phyloP scores from a whole-genome alignment of 2,797 vertebrate species.

The Danio tinwini region DNA sequence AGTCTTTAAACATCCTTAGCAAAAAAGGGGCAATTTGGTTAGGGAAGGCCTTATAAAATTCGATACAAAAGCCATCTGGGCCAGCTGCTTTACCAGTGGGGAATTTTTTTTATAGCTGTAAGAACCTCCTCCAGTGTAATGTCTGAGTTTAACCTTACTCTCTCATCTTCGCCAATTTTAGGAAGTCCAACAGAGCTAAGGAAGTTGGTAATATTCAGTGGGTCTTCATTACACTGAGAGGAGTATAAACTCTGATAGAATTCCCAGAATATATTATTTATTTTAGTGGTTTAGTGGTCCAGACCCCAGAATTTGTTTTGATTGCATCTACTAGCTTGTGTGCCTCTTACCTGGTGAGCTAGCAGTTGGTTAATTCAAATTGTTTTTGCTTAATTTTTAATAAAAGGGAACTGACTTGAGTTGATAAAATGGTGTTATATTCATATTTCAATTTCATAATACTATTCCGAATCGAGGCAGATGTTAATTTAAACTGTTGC shows the following conservation, averaged over 20 bases:
- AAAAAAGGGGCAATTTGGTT: not conserved
- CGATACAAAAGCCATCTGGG: not conserved
- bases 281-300: conserved; percentile 16
- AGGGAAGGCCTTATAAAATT: conserved; percentile 4
- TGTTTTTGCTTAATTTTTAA: conserved; percentile 27
- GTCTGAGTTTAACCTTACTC: not conserved
- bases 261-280: conserved; percentile 38
- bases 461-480: not conserved
- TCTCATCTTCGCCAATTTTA: not conserved
- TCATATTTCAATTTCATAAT: conserved; percentile 13
- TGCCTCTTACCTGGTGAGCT: conserved; percentile 8
- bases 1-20: not conserved
- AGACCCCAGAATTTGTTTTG: too few species aligned
- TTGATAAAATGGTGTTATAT: conserved; percentile 21
- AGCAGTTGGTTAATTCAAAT: conserved; percentile 36
- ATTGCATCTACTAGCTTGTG: conserved; percentile 29
- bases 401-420: conserved; percentile 3
- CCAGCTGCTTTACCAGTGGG: not conserved
- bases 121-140: not conserved
- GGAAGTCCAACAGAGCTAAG: not conserved
- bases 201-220: not conserved
- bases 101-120: not conserved
- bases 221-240: not conserved
- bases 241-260: conserved; percentile 11
- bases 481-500: not conserved